Percentiles rank a stretch among this genome's conserved stretches.
Conservation (phyloP, 1,140 invertebrate species). For the Wasmannia auropunctata region DNA sequence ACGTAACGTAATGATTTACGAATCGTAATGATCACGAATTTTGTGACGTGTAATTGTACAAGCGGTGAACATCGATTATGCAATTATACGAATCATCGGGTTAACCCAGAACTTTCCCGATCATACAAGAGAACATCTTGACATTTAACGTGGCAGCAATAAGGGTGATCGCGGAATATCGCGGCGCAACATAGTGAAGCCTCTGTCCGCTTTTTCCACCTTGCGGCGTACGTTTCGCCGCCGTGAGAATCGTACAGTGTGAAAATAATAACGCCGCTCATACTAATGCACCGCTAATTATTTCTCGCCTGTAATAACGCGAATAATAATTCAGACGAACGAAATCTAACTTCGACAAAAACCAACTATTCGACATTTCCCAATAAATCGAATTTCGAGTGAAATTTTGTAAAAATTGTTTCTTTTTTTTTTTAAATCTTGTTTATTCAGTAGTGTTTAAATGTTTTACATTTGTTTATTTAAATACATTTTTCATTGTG, state of each 20-base stretch:
- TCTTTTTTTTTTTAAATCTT: not conserved
- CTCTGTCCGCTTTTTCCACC: conserved; percentile 44
- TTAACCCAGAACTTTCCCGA: conserved; percentile 51
- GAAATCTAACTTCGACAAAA: not conserved
- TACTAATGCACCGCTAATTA: not conserved
- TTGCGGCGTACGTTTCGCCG: conserved; percentile 5
- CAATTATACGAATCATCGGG: conserved; percentile 47
- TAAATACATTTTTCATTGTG: not conserved
- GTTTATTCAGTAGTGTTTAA: not conserved
- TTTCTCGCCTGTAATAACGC: not conserved
- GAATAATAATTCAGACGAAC: not conserved
- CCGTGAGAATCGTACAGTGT: conserved; percentile 63
- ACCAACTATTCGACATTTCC: too few relatives aligned
- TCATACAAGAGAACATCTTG: conserved; percentile 72
- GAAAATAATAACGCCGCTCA: conserved; percentile 49
- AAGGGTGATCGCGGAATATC: conserved; percentile 60
- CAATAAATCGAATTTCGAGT: not conserved
- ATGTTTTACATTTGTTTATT: not conserved
- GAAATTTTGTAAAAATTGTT: not conserved
- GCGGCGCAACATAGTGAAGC: conserved; percentile 39
- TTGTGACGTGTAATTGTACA: not conserved
- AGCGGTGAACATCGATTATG: not conserved
- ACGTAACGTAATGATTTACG: not conserved
- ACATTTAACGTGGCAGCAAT: conserved; percentile 66
- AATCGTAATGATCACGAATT: too few relatives aligned